Evolutionary conservation across 2,797 vertebrate genomes (phyloP), one percentile per base, ranked within the genome.

Genomic region (Schizopygopsis malacanthus): DNA sequence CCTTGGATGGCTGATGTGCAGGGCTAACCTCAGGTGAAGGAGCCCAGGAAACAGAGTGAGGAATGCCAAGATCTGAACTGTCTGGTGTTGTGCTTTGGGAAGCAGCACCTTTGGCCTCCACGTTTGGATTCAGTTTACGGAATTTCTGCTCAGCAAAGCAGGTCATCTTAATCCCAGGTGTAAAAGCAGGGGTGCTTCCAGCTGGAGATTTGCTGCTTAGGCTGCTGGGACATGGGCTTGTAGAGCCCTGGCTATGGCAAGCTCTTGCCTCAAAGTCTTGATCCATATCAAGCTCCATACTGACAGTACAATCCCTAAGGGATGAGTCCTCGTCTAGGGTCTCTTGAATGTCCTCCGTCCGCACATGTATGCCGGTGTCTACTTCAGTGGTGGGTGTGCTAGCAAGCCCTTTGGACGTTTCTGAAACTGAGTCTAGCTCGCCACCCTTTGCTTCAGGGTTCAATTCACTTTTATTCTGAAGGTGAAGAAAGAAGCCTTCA

Each of bases 91-190:
- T 99, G 92, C 98, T 98, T 61, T 98, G 96, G 82, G 98, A 99
- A 91, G 95, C 96, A 89, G 95, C 95, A 67, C 94, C 95, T 81
- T 95, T 95, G 4, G 96, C 94, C 3, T 97, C 97, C 0, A 96
- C 93, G n/a, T 97, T 87, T 65, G 88, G 95, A 91, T 95, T 96
- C 59, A 97, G 72, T 89, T 99, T 99, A 87, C 90, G 95, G 87
- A 98, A 95, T 85, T 99, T 99, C 93, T 99, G 98, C 84, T 99
- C 98, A 0, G 98, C 98, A 93, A 99, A 99, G 92, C 97, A 98
- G 84, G 98, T 99, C 97, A 99, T 96, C 91, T 96, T 98, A 79
- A 97, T 90, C 0, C 95, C 96, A 0, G 95, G 95, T 85, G 95
- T 94, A 7, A 75, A 77, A 25, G 95, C 95, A 43, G 96, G 97